Percentiles rank a stretch among this genome's conserved stretches.
These are phyloP conservation scores for Bufo bufo DNA, from an alignment of 2,113 vertebrate species.

Conservation along the genomic window DNA sequence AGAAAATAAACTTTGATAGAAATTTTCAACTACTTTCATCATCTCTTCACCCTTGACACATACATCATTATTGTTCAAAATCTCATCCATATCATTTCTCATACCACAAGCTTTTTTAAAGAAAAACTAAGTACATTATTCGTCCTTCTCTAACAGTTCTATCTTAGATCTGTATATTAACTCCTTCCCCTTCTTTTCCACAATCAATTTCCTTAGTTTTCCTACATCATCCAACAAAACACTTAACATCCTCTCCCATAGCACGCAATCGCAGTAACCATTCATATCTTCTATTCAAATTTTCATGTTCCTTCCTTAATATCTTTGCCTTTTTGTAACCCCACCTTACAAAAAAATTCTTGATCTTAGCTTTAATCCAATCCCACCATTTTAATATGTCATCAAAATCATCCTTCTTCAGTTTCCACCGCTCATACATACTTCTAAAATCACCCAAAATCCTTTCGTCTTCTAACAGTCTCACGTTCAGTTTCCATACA, in stretches of 20 bases:
- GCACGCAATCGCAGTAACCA: background rate
- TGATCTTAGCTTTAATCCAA: too few relatives aligned
- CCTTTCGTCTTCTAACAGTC: too few relatives aligned
- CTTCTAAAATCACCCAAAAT: too few relatives aligned
- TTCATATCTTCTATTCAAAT: too few relatives aligned
- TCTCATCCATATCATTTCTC: background rate
- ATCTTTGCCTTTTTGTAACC: too few relatives aligned
- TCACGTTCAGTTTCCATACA: too few relatives aligned
- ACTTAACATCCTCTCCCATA: background rate
- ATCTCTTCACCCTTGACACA: background rate
- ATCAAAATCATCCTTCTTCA: too few relatives aligned
- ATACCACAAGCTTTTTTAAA: constrained; percentile 16
- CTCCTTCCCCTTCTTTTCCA: background rate
- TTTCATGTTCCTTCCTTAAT: too few relatives aligned
- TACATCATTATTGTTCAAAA: background rate
- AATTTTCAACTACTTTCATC: background rate
- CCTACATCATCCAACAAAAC: background rate
- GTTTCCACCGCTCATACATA: too few relatives aligned
- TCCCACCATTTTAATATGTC: too few relatives aligned
- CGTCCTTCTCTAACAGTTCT: background rate
- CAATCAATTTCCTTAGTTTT: background rate
- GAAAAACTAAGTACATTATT: background rate
- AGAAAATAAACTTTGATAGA: background rate
- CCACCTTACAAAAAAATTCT: too few relatives aligned
- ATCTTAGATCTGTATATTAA: background rate